Evolutionary conservation across 2,797 vertebrate species (phyloP).

Genomic region (Manis pentadactyla): DNA sequence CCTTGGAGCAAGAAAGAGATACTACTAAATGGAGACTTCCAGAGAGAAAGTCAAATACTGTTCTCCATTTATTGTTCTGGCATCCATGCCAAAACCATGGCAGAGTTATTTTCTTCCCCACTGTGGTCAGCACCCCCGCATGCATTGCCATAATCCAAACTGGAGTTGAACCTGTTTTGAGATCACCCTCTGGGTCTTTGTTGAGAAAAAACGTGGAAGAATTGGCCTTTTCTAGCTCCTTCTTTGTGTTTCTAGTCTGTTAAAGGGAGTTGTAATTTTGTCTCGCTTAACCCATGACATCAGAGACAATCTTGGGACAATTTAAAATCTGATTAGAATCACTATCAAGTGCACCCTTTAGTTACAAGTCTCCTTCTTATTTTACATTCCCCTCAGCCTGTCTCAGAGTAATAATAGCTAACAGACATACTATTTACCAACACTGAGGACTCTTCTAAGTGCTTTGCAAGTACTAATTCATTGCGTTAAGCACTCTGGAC

Average conservation of each 20-base stretch:
- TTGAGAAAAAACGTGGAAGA: neutral
- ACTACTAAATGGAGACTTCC: constrained; percentile 31
- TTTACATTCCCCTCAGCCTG: neutral
- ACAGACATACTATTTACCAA: neutral
- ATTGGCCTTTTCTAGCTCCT: neutral
- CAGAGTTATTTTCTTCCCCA: neutral
- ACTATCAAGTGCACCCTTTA: neutral
- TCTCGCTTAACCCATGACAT: constrained; percentile 3
- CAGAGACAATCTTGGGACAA: neutral
- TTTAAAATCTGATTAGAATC: constrained; percentile 14
- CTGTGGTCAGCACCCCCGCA: neutral
- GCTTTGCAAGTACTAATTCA: constrained; percentile 14
- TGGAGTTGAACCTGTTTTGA: neutral
- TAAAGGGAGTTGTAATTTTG: neutral
- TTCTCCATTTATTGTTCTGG: neutral
- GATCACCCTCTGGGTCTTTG: neutral
- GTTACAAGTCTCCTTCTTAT: constrained; percentile 19
- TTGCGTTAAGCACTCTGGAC: neutral
- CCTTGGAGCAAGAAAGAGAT: constrained; percentile 35
- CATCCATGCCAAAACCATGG: neutral
- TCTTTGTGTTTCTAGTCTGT: neutral
- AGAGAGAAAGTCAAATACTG: neutral
- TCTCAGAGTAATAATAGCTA: neutral
- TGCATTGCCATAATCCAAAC: neutral
- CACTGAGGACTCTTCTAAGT: neutral